Evolutionary conservation across 2,888 invertebrate genomes (phyloP).

Genomic region (Taenaris catops): DNA sequence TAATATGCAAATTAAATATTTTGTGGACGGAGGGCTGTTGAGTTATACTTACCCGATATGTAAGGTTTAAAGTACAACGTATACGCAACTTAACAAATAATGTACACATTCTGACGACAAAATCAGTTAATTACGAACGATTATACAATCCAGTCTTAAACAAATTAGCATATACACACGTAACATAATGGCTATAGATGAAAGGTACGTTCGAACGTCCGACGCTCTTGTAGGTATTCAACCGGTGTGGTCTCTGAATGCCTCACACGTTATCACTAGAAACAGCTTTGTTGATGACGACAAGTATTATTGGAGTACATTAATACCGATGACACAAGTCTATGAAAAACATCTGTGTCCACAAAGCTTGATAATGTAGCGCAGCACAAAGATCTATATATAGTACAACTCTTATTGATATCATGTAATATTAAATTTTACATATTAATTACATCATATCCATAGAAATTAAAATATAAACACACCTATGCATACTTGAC

Average conservation of each 20-base stretch:
- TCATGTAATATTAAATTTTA: no score
- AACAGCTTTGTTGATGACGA: constrained; percentile 60
- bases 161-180: constrained; percentile 6
- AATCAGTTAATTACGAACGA: constrained; percentile 4
- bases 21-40: no score
- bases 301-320: constrained; percentile 69
- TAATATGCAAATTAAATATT: no score
- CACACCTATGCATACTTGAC: no score
- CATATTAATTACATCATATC: no score
- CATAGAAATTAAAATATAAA: no score
- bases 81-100: background rate
- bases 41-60: no score
- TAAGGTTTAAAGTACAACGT: background rate
- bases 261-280: constrained; percentile 57
- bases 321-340: constrained; percentile 75
- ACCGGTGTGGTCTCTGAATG: constrained; percentile 65
- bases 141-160: constrained; percentile 9
- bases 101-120: constrained; percentile 2
- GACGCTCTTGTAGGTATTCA: constrained; percentile 12
- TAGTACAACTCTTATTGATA: no score
- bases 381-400: constrained; percentile 56
- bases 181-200: constrained; percentile 3
- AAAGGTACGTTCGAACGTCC: constrained; percentile 6
- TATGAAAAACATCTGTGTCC: constrained; percentile 74
- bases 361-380: constrained; percentile 55